Percentiles rank a stretch among this genome's conserved stretches.
These are phyloP conservation scores for Chloroceryle amazona DNA, from an alignment of 2,797 vertebrate species.

Conservation along the genomic window DNA sequence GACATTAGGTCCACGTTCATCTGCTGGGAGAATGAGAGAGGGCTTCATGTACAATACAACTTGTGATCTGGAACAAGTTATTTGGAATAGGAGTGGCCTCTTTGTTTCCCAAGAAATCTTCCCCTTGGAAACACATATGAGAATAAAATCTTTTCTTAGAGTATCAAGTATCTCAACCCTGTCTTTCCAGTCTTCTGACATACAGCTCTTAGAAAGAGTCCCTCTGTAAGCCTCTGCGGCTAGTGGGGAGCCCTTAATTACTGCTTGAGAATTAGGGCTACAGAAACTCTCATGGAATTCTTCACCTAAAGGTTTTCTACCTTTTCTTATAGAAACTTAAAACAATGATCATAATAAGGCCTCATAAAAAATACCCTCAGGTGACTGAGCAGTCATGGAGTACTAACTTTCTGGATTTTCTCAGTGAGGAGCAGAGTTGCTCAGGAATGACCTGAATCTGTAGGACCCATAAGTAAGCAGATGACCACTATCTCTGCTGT, in stretches of 20 bases:
- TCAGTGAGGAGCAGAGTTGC: background rate
- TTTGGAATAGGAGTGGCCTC: background rate
- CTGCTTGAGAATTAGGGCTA: background rate
- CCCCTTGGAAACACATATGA: background rate
- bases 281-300: background rate
- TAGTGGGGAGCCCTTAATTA: rapidly evolving
- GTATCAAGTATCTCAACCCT: background rate
- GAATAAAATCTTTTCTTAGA: background rate
- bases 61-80: background rate
- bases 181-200: background rate
- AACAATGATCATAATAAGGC: background rate
- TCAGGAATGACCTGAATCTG: background rate
- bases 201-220: background rate
- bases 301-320: background rate
- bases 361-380: background rate
- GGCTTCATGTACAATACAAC: background rate
- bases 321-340: background rate
- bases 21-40: background rate
- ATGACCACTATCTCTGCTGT: background rate
- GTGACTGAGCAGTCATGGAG: background rate
- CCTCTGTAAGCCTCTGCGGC: background rate
- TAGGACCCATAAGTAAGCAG: background rate
- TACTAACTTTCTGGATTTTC: background rate
- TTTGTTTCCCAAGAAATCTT: background rate
- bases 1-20: background rate